Evolutionary conservation across 2,888 invertebrate species (phyloP).

Genomic region (Autographa gamma): DNA sequence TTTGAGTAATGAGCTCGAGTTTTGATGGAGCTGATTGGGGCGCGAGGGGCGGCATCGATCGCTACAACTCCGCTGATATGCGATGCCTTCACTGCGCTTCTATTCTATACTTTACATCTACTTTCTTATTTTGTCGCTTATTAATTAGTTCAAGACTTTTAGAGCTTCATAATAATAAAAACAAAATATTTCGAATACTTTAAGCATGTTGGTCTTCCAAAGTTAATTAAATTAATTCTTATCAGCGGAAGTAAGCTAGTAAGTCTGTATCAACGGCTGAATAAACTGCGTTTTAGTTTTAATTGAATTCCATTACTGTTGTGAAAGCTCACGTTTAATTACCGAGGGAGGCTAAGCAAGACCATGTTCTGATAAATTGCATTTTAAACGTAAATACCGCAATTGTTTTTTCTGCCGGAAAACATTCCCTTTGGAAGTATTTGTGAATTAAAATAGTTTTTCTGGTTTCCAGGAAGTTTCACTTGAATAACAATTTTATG

Average conservation of each 20-base stretch:
- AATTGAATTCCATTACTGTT: conserved; percentile 84
- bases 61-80: conserved; percentile 58
- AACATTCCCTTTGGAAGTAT: neutral
- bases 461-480: conserved; percentile 7
- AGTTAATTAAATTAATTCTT: conserved; percentile 66
- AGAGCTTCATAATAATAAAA: conserved; percentile 23
- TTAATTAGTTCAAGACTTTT: conserved; percentile 41
- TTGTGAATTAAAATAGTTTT: conserved; percentile 4
- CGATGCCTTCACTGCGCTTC: conserved; percentile 51
- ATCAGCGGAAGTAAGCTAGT: conserved; percentile 71
- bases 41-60: conserved; percentile 78
- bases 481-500: conserved; percentile 25
- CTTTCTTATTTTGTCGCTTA: conserved; percentile 52
- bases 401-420: conserved; percentile 31
- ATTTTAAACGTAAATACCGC: conserved; percentile 51
- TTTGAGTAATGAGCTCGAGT: conserved; percentile 89
- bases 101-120: conserved; percentile 43
- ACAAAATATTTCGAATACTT: conserved; percentile 39
- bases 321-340: conserved; percentile 82
- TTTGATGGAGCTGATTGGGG: conserved; percentile 87
- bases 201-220: conserved; percentile 29
- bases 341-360: conserved; percentile 70
- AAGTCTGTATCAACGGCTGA: conserved; percentile 74
- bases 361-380: conserved; percentile 61
- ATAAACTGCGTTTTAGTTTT: conserved; percentile 78